A percentile compares a stretch with the other conserved stretches of the same genome.
phyloP scores from a whole-genome alignment of 2,113 vertebrate species.

The Illadopsis cleaveri region DNA sequence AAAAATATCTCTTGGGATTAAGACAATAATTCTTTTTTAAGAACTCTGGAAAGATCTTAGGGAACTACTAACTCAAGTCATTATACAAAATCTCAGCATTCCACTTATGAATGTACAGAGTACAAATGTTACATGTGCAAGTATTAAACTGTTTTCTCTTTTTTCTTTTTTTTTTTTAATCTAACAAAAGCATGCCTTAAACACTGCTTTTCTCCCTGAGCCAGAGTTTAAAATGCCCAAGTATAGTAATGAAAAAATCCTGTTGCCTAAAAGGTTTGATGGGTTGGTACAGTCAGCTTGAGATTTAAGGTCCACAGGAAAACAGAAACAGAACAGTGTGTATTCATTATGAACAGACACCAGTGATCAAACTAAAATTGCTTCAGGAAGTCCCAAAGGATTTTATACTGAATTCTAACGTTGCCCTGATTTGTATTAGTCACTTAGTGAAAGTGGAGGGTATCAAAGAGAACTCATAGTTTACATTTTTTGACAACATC shows the following conservation, averaged over 20 bases:
- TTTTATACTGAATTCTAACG: neutral
- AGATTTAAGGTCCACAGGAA: neutral
- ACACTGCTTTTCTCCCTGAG: neutral
- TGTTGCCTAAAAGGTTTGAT: neutral
- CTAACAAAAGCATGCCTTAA: neutral
- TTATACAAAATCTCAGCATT: neutral
- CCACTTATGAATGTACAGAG: neutral
- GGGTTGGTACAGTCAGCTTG: neutral
- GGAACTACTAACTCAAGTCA: neutral
- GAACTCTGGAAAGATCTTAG: neutral
- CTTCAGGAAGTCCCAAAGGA: neutral
- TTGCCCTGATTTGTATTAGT: neutral
- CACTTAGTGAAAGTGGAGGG: neutral
- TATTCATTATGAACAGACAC: neutral
- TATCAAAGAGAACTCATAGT: neutral
- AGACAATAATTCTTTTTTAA: neutral
- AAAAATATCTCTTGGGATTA: neutral
- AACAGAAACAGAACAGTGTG: neutral
- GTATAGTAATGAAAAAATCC: neutral
- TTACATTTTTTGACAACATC: neutral
- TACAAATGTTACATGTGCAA: neutral
- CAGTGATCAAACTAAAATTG: neutral
- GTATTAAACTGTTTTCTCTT: neutral
- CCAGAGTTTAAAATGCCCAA: neutral
- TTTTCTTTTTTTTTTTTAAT: neutral